Conservation (phyloP, 2,113 vertebrate species). For the Piaya cayana region DNA sequence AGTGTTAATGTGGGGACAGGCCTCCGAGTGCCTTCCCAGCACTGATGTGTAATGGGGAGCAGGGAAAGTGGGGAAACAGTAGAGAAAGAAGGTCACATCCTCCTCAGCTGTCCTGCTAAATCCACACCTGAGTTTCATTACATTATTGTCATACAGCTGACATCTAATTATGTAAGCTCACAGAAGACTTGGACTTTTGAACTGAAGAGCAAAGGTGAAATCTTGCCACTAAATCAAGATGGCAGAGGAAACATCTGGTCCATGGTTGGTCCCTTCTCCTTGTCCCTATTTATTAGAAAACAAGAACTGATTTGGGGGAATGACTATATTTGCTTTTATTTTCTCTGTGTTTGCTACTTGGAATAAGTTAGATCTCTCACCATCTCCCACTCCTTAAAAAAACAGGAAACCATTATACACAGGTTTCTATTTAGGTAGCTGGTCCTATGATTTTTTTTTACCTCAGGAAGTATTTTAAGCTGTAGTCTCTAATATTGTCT, state of each 20-base stretch:
- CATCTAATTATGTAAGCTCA: constrained; percentile 39
- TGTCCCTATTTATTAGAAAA: background rate
- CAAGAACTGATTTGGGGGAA: background rate
- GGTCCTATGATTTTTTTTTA: background rate
- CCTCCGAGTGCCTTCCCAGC: background rate
- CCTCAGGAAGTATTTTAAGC: background rate
- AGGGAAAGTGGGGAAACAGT: background rate
- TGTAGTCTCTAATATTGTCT: background rate
- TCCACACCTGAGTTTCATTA: constrained; percentile 57
- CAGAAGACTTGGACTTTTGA: constrained; percentile 31
- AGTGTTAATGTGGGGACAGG: rapidly evolving
- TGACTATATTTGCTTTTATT: background rate
- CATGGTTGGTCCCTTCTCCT: background rate
- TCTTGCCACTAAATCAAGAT: constrained; percentile 52
- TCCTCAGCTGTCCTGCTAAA: background rate
- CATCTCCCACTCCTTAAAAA: too few species aligned
- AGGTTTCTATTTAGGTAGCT: background rate
- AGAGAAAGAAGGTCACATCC: background rate
- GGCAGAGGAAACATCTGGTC: constrained; percentile 15
- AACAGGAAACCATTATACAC: background rate
- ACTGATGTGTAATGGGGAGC: background rate
- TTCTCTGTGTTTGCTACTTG: background rate
- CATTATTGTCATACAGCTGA: background rate
- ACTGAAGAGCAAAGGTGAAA: constrained; percentile 43
- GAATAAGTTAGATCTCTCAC: background rate